A percentile compares a stretch with the other conserved stretches of the same genome.
These are phyloP conservation scores for Rhinoraja longicauda DNA, from an alignment of 2,797 vertebrate species.

Conservation along the genomic window DNA sequence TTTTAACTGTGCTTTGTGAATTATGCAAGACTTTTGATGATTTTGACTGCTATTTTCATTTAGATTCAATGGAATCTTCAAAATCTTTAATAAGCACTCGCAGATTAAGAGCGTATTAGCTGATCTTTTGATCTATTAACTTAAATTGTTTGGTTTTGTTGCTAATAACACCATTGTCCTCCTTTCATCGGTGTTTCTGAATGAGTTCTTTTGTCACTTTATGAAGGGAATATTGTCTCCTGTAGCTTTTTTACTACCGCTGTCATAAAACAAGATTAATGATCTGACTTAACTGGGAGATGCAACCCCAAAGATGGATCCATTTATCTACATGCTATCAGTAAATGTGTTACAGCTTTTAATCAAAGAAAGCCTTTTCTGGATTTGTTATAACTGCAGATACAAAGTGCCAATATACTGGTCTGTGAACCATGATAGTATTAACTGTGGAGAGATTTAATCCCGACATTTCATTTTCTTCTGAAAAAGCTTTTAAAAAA, in stretches of 20 bases:
- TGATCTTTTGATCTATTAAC: conserved; percentile 26
- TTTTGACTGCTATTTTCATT: conserved; percentile 21
- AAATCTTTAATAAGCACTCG: conserved; percentile 23
- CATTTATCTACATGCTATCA: conserved; percentile 37
- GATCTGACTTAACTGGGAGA: conserved; percentile 38
- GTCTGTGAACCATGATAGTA: conserved; percentile 35
- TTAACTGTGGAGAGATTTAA: conserved; percentile 1
- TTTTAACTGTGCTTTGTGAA: not conserved
- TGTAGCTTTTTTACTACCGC: conserved; percentile 26
- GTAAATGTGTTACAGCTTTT: conserved; percentile 38
- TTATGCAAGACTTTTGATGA: conserved; percentile 8
- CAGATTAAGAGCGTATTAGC: not conserved
- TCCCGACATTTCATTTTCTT: not conserved
- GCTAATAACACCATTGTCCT: conserved; percentile 24
- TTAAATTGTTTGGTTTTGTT: conserved; percentile 1
- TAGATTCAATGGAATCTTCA: conserved; percentile 18
- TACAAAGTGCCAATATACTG: conserved; percentile 34
- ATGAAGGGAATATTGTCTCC: conserved; percentile 17
- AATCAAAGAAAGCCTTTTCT: conserved; percentile 34
- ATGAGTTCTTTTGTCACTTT: conserved; percentile 35
- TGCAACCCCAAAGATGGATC: conserved; percentile 34
- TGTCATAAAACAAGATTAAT: conserved; percentile 36
- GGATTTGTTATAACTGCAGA: conserved; percentile 35
- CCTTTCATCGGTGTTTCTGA: conserved; percentile 31
- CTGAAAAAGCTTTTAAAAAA: not conserved